Conservation (phyloP, 2,113 vertebrate genomes). For the Thomomys bottae region DNA sequence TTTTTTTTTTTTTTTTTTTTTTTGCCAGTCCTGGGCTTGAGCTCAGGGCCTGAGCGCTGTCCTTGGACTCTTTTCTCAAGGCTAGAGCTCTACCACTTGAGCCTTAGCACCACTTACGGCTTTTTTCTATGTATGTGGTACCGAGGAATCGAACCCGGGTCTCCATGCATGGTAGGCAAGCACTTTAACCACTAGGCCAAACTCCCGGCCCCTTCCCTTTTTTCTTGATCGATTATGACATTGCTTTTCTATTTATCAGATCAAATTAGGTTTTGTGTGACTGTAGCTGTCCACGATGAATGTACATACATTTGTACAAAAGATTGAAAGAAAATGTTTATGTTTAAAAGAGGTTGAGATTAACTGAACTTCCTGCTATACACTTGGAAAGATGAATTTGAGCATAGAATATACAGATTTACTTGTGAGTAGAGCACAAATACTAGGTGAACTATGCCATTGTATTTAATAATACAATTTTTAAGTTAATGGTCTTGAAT, state of each 20-base stretch:
- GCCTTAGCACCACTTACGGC: too few relatives aligned
- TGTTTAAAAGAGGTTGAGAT: neutral
- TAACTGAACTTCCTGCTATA: constrained; percentile 2
- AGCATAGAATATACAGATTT: constrained; percentile 28
- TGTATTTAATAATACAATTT: constrained; percentile 48
- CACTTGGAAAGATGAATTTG: constrained; percentile 34
- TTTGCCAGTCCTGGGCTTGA: too few relatives aligned
- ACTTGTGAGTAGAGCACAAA: neutral
- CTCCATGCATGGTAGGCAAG: too few relatives aligned
- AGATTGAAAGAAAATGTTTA: constrained; percentile 8
- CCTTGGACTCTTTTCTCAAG: too few relatives aligned
- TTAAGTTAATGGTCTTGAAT: constrained; percentile 9
- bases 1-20: constrained; percentile 58
- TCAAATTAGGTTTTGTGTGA: constrained; percentile 27
- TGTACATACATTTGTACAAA: constrained; percentile 16
- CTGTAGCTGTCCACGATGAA: constrained; percentile 12
- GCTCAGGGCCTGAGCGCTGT: too few relatives aligned
- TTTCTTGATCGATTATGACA: constrained; percentile 46
- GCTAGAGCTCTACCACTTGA: too few relatives aligned
- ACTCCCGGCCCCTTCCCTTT: too few relatives aligned
- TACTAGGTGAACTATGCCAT: constrained; percentile 24
- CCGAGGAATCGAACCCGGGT: too few relatives aligned
- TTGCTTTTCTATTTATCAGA: constrained; percentile 31
- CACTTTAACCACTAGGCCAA: too few relatives aligned
- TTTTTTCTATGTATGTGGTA: too few relatives aligned